Evolutionary conservation across 2,888 invertebrate genomes (phyloP), one percentile per base, ranked within the genome.

Genomic region (Thelaira solivaga): DNA sequence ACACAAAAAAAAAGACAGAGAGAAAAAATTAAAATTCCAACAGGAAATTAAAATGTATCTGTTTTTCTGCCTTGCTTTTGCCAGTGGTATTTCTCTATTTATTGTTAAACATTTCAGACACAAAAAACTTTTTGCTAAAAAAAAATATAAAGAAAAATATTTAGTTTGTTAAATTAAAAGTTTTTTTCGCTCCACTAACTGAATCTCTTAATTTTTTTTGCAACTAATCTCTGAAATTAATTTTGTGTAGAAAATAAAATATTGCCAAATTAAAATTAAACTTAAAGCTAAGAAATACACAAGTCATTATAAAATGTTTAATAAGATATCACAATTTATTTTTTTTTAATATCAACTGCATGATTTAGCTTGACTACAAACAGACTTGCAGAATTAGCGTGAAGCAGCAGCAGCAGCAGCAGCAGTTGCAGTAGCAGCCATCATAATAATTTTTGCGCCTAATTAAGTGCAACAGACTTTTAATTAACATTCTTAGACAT

Each of bases 401-500:
- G n/a, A n/a, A n/a, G n/a, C n/a, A n/a, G n/a, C n/a, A n/a, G n/a
- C n/a, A n/a, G n/a, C n/a, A n/a, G n/a, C n/a, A n/a, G n/a, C n/a
- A n/a, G n/a, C n/a, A n/a, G n/a, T n/a, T n/a, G n/a, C n/a, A n/a
- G n/a, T n/a, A 36, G 36, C 62, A 64, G 64, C 57, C 73, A 69
- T 64, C 68, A 78, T 69, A 69, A 78, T 69, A 68, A 76, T 76
- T 72, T 80, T 80, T 76, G 67, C 67, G 80, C 80, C 76, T 80
- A 80, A 80, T 80, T 80, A 76, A 80, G 80, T 80, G 75, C 72
- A 78, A 62, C 76, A 76, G 80, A 75, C 75, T 76, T 80, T 80
- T 80, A 80, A 80, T 80, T 80, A 80, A 80, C 80, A 80, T 69
- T 74, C 78, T 78, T 65, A 78, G 78, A 78, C 65, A 74, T 78